Percentiles rank a stretch among this genome's conserved stretches.
phyloP scores from a whole-genome alignment of 2,797 vertebrate genomes.

The Balearica regulorum region DNA sequence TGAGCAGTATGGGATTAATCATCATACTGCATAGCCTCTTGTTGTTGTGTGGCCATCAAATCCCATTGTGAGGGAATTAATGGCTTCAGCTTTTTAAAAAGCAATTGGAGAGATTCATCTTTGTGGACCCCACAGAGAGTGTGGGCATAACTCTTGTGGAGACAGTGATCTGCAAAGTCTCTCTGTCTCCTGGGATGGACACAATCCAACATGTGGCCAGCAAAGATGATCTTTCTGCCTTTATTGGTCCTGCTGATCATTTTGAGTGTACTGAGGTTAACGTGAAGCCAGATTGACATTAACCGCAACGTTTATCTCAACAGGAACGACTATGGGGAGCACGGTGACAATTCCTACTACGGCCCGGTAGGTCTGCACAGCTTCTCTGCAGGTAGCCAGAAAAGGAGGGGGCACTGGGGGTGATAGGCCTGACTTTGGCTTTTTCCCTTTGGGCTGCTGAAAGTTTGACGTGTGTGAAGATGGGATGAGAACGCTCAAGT shows the following conservation, averaged over 20 bases:
- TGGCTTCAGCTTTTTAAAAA: not conserved
- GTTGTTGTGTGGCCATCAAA: not conserved
- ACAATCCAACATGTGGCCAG: not conserved
- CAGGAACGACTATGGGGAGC: conserved; percentile 79
- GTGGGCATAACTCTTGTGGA: not conserved
- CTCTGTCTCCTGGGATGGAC: not conserved
- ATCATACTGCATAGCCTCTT: not conserved
- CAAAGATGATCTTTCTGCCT: not conserved
- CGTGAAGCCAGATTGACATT: not conserved
- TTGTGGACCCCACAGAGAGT: not conserved
- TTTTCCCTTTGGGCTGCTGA: not conserved
- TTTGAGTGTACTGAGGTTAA: not conserved
- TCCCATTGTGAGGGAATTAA: not conserved
- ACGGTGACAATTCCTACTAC: conserved; percentile 71
- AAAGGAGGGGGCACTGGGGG: not conserved
- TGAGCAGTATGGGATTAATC: not conserved
- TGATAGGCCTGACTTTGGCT: not conserved
- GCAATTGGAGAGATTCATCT: not conserved
- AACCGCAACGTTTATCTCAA: conserved; percentile 4
- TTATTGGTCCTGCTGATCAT: not conserved
- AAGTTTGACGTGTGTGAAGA: not conserved
- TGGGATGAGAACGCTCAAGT: not conserved
- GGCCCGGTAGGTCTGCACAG: conserved; percentile 67
- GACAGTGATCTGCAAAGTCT: not conserved
- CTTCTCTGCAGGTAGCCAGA: not conserved